Base-by-base conservation (phyloP, 2,113 vertebrate species). In the Butastur rufipennis region DNA sequence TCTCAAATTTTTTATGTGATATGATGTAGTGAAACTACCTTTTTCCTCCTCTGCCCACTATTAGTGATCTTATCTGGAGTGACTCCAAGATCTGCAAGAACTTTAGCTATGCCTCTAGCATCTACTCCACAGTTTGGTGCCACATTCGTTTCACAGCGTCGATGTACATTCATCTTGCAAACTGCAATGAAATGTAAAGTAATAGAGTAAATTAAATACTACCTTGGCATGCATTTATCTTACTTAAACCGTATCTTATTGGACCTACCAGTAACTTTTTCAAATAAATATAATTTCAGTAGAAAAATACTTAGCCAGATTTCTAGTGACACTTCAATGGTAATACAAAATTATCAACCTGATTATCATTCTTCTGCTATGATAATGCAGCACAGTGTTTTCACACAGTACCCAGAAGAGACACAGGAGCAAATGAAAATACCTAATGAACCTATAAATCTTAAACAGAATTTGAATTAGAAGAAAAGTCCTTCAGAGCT, bases 111-210 rank as follows among this genome's bases (percentile, higher is more conserved):
- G 19, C 99, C 99, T 93, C 99, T 98, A 96, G 99, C 99, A 48
- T 99, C 99, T 92, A 99, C 99, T 4, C 99, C 99, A 34, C 99
- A 99, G 98, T 99, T 99, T 65, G 99, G 99, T 75, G 99, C 99
- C 96, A 99, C 99, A 16, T 99, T 99, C 92, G 97, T 98, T 98
- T 99, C 99, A 97, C 99, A 99, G 85, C 99, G 99, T 83, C 99
- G 98, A 98, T 99, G 99, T 89, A 99, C 99, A 53, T 99, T 99
- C 99, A 99, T 99, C 98, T 99, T 99, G 98, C 99, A 99, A 90
- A 99, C 99, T 99, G 97, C 16, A 93, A 84, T 42, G 95, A 96
- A 94, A 95, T 47, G 27, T 15, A n/a, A 87, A 61, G 53, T 7
- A 53, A 42, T 2, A 32, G 8, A 68, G 18, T 29, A 92, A 89